Evolutionary conservation across 2,113 vertebrate genomes (phyloP), one percentile per base, ranked within the genome.

Genomic region (Oceanodroma tethys): DNA sequence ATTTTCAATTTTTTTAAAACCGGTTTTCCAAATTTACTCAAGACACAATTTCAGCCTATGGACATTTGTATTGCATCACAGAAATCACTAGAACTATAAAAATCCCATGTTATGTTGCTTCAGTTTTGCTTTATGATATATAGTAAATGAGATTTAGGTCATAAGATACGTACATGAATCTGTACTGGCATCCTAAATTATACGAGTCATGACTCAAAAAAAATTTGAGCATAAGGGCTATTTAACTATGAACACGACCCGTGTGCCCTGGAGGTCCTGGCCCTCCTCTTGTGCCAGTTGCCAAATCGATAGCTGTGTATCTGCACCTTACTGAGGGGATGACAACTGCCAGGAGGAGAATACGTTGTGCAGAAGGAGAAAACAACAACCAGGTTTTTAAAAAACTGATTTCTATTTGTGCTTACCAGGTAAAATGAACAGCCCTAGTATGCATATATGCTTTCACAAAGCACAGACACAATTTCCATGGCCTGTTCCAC

Each of bases 201-300:
- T 16, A 7, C 11, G 9, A 68, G 50, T 47, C 30, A 50, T 11
- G 12, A 79, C 30, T 26, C 23, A 42, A 47, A 80, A 85, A 76
- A 26, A 21, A 55, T 6, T 5, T 29, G 36, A 78, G 25, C 6
- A 34, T 32, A 55, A 91, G 52, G 36, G 75, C 19, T 90, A 45
- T 20, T 42, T 66, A n/a, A 87, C 45, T 45, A 45, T 19, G 81
- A 78, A 40, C 7, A 30, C 16, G 73, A 29, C 20, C 43, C 1
- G 0, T 2, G 1, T 11, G 26, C 20, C 27, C 18, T 19, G 25
- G 32, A 6, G 9, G 22, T 52, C 30, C n/a, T 72, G 43, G n/a
- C 7, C 32, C 20, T 60, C 36, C 6, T 9, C 12, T 30, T 18
- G 36, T 19, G 22, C 12, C 40, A 86, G 4, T 0, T 81, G 22